A percentile compares a stretch with the other conserved stretches of the same genome.
phyloP scores from a whole-genome alignment of 2,888 invertebrate species.

The Apotomis betuletana region DNA sequence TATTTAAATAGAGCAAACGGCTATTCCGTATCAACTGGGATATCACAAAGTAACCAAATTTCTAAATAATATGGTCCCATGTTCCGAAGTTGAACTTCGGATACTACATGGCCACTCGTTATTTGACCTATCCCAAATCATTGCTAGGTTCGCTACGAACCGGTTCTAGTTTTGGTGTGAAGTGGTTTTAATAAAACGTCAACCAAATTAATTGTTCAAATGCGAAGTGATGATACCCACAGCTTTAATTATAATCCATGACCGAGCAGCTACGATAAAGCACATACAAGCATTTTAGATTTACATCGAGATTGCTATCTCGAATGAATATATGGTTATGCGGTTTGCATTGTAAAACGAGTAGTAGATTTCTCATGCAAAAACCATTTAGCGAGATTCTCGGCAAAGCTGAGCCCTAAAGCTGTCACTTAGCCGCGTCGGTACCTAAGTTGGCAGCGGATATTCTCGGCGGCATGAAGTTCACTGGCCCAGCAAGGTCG shows the following conservation, averaged over 20 bases:
- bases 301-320: constrained; percentile 20
- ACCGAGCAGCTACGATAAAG: constrained; percentile 17
- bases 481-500: constrained; percentile 52
- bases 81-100: too few species aligned
- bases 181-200: constrained; percentile 15
- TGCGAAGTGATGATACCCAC: constrained; percentile 8
- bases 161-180: constrained; percentile 11
- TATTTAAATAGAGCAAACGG: too few species aligned
- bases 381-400: constrained; percentile 24
- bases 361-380: constrained; percentile 21
- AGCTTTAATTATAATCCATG: constrained; percentile 20
- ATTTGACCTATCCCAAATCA: not conserved
- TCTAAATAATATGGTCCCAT: too few species aligned
- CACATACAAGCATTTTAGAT: constrained; percentile 23
- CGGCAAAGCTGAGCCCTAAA: constrained; percentile 35
- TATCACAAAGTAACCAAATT: too few species aligned
- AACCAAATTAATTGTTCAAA: constrained; percentile 15
- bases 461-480: constrained; percentile 43
- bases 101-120: not conserved
- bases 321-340: constrained; percentile 30
- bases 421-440: constrained; percentile 33
- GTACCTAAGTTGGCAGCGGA: constrained; percentile 35
- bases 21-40: too few species aligned
- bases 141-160: constrained; percentile 6
- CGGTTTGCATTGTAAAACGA: constrained; percentile 28